phyloP scores from a whole-genome alignment of 2,797 vertebrate genomes.

The Stomatorhinus walkeri region DNA sequence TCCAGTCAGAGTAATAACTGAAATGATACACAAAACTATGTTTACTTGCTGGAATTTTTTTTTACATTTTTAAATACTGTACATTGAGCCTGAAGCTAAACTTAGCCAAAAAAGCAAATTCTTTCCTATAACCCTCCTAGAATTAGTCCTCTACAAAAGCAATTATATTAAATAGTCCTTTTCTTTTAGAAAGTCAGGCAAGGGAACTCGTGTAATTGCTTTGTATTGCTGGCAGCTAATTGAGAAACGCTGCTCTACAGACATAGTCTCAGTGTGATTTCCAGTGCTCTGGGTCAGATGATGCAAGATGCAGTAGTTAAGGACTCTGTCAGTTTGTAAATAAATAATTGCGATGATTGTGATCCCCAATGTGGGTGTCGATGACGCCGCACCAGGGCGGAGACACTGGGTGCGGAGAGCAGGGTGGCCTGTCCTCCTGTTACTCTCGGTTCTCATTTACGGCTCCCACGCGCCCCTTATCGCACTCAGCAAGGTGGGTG shows the following conservation, averaged over 20 bases:
- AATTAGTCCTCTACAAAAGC: not conserved
- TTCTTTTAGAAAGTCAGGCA: not conserved
- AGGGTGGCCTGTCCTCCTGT: conserved; percentile 69
- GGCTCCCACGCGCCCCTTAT: conserved; percentile 88
- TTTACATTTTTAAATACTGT: not conserved
- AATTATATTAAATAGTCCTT: not conserved
- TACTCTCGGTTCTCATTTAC: conserved; percentile 73
- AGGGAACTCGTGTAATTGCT: not conserved
- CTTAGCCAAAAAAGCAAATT: not conserved
- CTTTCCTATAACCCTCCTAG: not conserved
- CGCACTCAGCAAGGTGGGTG: conserved; percentile 69
- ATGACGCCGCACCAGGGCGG: conserved; percentile 28
- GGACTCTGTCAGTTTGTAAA: not conserved
- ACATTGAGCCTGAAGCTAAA: not conserved
- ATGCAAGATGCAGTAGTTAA: not conserved
- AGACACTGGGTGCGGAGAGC: conserved; percentile 40
- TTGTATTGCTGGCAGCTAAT: not conserved
- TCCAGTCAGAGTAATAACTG: not conserved
- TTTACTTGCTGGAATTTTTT: not conserved
- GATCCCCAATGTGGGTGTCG: conserved; percentile 45
- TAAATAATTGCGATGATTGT: conserved; percentile 56
- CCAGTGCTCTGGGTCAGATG: not conserved
- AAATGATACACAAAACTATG: not conserved
- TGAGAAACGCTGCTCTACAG: not conserved
- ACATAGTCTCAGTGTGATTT: not conserved